A percentile compares a stretch with the other conserved stretches of the same genome.
Evolutionary conservation across 1,140 invertebrate species (phyloP).

Genomic region (Camponotus pennsylvanicus): DNA sequence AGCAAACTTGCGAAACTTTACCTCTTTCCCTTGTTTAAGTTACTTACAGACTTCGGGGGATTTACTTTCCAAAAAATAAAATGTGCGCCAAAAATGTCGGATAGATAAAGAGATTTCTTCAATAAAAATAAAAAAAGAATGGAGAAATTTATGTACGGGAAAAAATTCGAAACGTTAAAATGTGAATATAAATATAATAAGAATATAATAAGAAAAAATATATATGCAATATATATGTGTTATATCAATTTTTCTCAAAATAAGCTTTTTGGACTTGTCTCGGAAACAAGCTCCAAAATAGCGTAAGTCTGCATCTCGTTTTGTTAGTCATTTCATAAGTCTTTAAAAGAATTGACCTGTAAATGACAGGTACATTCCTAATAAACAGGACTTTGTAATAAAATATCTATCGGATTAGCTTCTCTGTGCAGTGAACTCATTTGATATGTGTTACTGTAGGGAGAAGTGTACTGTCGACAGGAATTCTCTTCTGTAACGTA

Average conservation of each 20-base stretch:
- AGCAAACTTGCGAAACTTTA: conserved; percentile 25
- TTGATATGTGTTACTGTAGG: neutral
- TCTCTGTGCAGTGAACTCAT: conserved; percentile 12
- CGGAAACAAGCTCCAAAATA: neutral
- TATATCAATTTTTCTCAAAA: neutral
- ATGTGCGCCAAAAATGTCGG: neutral
- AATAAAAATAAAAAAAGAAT: neutral
- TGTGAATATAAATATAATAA: neutral
- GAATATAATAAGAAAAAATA: neutral
- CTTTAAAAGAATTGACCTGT: neutral
- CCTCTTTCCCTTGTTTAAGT: neutral
- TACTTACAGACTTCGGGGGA: conserved; percentile 5
- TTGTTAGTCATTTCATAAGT: neutral
- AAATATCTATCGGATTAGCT: conserved; percentile 26
- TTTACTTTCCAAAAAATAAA: neutral
- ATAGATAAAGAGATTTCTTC: neutral
- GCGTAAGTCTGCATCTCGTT: neutral
- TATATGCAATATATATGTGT: neutral
- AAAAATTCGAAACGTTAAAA: neutral
- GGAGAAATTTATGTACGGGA: neutral
- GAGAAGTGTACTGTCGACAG: neutral
- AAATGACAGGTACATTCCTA: conserved; percentile 13
- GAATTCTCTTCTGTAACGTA: neutral
- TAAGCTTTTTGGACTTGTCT: neutral
- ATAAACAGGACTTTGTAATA: conserved; percentile 6